Percentiles rank a stretch among this genome's conserved stretches.
phyloP scores from a whole-genome alignment of 2,113 vertebrate genomes.

The Gasterosteus aculeatus region DNA sequence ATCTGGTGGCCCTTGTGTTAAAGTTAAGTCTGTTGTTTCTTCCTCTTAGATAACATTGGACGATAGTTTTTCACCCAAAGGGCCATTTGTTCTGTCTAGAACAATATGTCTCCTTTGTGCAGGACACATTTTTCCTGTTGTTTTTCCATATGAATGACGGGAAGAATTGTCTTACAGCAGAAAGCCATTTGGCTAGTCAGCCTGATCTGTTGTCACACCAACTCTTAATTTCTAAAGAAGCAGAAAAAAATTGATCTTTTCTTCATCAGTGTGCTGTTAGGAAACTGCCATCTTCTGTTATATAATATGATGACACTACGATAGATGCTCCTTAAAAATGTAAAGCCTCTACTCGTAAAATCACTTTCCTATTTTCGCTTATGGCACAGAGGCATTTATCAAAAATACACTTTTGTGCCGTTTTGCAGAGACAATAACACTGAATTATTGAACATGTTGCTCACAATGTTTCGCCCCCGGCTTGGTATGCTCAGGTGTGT shows the following conservation, averaged over 20 bases:
- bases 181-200: slow-evolving; percentile 39
- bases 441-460: slow-evolving; percentile 67
- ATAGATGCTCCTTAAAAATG: slow-evolving; percentile 49
- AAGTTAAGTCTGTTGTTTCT: slow-evolving; percentile 14
- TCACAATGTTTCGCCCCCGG: slow-evolving; percentile 37
- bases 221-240: slow-evolving; percentile 17
- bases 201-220: neutral
- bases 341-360: slow-evolving; percentile 1
- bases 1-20: neutral
- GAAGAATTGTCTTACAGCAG: slow-evolving; percentile 17
- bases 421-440: slow-evolving; percentile 25
- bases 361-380: neutral
- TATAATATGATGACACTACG: neutral
- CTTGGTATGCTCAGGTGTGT: neutral
- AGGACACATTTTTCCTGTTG: neutral
- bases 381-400: slow-evolving; percentile 14
- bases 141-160: slow-evolving; percentile 19
- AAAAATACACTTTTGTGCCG: slow-evolving; percentile 26
- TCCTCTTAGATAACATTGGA: neutral
- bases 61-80: neutral
- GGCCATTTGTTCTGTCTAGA: slow-evolving; percentile 17
- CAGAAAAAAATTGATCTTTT: slow-evolving; percentile 3
- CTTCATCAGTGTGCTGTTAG: neutral
- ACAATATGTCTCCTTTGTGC: slow-evolving; percentile 1
- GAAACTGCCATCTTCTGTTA: neutral